Percentiles rank a stretch among this genome's conserved stretches.
phyloP scores from a whole-genome alignment of 2,888 invertebrate genomes.

The Pterostichus niger region DNA sequence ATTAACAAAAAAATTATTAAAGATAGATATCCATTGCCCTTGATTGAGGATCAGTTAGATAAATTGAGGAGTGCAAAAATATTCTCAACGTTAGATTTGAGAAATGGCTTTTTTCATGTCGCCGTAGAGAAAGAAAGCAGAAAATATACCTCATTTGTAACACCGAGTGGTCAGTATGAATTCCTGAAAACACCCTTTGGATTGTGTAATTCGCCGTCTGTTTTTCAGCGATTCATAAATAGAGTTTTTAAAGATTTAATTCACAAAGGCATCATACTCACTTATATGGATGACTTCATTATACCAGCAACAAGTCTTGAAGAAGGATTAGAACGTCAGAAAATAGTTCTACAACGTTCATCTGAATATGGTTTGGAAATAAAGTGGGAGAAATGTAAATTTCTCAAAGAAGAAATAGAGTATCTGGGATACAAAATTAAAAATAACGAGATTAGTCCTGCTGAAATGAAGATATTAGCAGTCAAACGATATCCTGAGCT shows the following conservation, averaged over 20 bases:
- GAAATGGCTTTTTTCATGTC: constrained; percentile 1
- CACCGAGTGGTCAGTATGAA: not conserved
- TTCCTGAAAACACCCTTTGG: not conserved
- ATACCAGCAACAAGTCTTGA: constrained; percentile 67
- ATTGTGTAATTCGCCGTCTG: too few relatives aligned
- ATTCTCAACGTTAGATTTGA: not conserved
- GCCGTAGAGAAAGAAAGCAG: constrained; percentile 13
- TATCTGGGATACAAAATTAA: not conserved
- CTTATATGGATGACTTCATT: constrained; percentile 70
- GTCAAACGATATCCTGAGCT: too few relatives aligned
- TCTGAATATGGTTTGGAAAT: too few relatives aligned
- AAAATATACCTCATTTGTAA: constrained; percentile 2
- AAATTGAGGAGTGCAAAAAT: not conserved
- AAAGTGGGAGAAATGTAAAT: not conserved
- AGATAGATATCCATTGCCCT: not conserved
- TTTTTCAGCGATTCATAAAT: too few relatives aligned
- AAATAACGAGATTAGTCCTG: not conserved
- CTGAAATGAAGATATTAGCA: too few relatives aligned
- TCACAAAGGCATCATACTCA: not conserved
- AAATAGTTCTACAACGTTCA: not conserved
- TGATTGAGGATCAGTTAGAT: constrained; percentile 3
- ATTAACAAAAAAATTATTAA: constrained; percentile 16
- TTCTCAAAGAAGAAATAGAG: not conserved
- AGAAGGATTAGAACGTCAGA: constrained; percentile 68
- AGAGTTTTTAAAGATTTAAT: too few relatives aligned